A percentile compares a stretch with the other conserved stretches of the same genome.
Conservation (phyloP, 2,888 invertebrate genomes). For the Coelinius sp. region DNA sequence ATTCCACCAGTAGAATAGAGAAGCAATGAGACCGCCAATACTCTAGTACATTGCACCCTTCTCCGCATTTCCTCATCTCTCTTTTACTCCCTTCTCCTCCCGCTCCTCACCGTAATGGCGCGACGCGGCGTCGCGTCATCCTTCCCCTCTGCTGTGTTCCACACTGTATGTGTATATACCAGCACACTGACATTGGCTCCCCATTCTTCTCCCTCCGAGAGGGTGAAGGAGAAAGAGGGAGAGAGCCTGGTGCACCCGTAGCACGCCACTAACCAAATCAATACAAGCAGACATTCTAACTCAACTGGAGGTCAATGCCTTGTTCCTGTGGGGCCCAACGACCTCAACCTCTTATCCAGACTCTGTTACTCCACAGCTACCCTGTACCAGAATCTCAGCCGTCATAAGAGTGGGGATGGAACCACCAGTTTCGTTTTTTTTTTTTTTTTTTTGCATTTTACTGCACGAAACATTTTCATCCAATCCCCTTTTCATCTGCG, state of each 20-base stretch:
- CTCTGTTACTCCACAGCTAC: constrained; percentile 26
- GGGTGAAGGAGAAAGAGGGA: constrained; percentile 39
- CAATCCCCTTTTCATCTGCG: background rate
- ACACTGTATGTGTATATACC: constrained; percentile 50
- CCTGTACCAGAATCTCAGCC: constrained; percentile 25
- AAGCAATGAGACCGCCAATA: constrained; percentile 45
- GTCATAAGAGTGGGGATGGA: constrained; percentile 9
- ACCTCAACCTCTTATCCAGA: constrained; percentile 69
- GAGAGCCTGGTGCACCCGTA: constrained; percentile 70
- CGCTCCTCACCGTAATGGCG: background rate
- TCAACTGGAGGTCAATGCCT: constrained; percentile 75
- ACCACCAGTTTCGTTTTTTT: constrained; percentile 14
- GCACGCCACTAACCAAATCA: constrained; percentile 68
- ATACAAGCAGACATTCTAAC: constrained; percentile 74
- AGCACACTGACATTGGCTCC: too few relatives aligned
- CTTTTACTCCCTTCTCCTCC: background rate
- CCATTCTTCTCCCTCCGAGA: constrained; percentile 48
- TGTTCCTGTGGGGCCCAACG: constrained; percentile 74
- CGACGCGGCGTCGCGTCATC: constrained; percentile 41
- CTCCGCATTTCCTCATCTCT: constrained; percentile 56
- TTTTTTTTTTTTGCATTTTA: constrained; percentile 36
- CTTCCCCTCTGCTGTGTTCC: constrained; percentile 38
- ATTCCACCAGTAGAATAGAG: background rate
- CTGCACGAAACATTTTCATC: background rate
- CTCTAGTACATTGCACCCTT: constrained; percentile 69